phyloP scores from a whole-genome alignment of 2,113 vertebrate species.

The Scomber japonicus region DNA sequence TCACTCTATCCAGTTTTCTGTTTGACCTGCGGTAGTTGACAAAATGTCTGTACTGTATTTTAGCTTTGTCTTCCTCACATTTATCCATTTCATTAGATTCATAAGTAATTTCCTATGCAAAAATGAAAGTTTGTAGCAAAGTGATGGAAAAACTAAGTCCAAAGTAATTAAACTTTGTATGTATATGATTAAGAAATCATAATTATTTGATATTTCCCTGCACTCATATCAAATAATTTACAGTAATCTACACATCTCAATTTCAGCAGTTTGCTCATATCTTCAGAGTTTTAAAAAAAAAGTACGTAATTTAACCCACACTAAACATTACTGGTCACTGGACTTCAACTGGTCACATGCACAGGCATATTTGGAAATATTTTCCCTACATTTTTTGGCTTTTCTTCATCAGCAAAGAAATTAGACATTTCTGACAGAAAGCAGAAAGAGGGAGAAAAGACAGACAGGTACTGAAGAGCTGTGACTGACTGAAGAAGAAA shows the following conservation, averaged over 20 bases:
- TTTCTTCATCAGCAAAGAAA: neutral
- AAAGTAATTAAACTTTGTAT: too few relatives aligned
- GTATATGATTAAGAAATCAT: too few relatives aligned
- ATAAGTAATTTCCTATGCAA: too few relatives aligned
- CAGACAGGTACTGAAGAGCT: slow-evolving; percentile 9
- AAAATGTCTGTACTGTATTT: neutral
- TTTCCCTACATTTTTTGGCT: neutral
- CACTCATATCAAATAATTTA: neutral
- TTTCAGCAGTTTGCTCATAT: neutral
- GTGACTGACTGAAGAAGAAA: slow-evolving; percentile 43
- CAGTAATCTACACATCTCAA: neutral
- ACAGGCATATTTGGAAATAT: neutral
- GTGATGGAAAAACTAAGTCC: too few relatives aligned
- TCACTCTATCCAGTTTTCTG: neutral
- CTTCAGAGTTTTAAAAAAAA: too few relatives aligned
- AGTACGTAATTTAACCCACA: too few relatives aligned
- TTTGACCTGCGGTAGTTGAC: neutral
- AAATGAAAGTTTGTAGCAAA: neutral
- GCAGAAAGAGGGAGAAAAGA: slow-evolving; percentile 27
- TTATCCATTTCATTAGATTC: neutral
- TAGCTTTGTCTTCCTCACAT: neutral
- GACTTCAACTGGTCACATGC: neutral
- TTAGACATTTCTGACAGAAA: slow-evolving; percentile 31
- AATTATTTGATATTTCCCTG: too few relatives aligned
- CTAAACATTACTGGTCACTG: neutral